Evolutionary conservation across 1,140 invertebrate species (phyloP), one percentile per base, ranked within the genome.

Genomic region (Arion vulgaris): DNA sequence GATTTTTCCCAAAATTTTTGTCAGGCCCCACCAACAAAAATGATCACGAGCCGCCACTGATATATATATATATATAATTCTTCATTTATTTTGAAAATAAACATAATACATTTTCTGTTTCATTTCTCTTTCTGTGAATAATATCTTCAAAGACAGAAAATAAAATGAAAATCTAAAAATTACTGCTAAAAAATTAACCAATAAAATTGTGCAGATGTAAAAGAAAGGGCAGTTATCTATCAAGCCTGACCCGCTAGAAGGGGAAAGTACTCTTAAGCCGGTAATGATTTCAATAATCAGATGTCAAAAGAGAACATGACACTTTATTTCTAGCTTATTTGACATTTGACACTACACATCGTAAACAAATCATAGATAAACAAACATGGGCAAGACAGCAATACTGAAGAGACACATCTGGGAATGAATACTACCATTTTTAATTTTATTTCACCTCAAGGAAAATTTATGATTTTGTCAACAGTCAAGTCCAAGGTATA

Each of bases 281-380:
- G 53, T 23, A 57, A n/a, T 19, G 53, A 57, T 19, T 57, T 57
- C 53, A 57, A 19, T 23, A 57, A 57, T 57, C 53, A n/a, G 53
- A 57, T 57, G 53, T 57, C 53, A 57, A 57, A 57, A 57, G 53
- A 57, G 23, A 57, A 57, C 53, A 57, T n/a, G 53, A 57, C 53
- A 57, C 53, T 57, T 57, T 57, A 57, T 57, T 57, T 15, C 53
- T 19, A 23, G 53, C 26, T 57, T n/a, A 57, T 57, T 57, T 57
- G 53, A 57, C 53, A 57, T 57, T 57, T 57, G 53, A 57, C 53
- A 57, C 26, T 23, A 23, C 53, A 57, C 26, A 19, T 57, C 26
- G 53, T 57, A 57, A 57, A 57, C n/a, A 57, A 15, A 15, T 57
- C 53, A 57, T 57, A 11, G 26, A 57, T n/a, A 57, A 57, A 57